A percentile compares a stretch with the other conserved stretches of the same genome.
phyloP scores from a whole-genome alignment of 2,888 invertebrate genomes.

The Escarpia spicata region DNA sequence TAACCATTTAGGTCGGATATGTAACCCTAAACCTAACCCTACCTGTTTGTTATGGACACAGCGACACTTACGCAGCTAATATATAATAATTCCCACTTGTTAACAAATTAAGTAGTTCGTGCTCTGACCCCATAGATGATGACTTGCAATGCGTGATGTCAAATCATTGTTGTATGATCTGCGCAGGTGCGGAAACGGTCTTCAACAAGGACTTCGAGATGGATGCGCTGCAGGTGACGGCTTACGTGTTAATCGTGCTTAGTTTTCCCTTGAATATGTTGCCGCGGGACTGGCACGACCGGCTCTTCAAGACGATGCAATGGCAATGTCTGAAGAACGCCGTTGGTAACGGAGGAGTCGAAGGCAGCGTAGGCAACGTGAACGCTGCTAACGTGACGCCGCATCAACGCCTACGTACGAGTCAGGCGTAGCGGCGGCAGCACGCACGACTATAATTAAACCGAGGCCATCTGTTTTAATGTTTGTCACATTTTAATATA shows the following conservation, averaged over 20 bases:
- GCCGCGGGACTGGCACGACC: background rate
- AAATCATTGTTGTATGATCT: background rate
- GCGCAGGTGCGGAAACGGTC: background rate
- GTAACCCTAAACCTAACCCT: no score
- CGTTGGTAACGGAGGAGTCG: background rate
- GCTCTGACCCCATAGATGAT: background rate
- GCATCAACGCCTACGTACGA: background rate
- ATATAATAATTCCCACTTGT: no score
- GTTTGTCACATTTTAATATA: no score
- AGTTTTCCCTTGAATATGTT: slow-evolving; percentile 4
- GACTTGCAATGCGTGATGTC: background rate
- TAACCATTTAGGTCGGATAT: no score
- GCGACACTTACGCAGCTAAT: no score
- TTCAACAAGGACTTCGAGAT: background rate
- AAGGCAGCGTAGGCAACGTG: background rate
- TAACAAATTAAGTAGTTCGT: no score
- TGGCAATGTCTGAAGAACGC: background rate
- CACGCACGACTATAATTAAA: no score
- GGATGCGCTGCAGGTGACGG: background rate
- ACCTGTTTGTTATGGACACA: no score
- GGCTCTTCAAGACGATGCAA: background rate
- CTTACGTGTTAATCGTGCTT: background rate
- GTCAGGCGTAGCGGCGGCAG: background rate
- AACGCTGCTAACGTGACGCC: background rate
- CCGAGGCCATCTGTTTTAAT: no score